These are phyloP conservation scores for Esox niger DNA, from an alignment of 2,113 vertebrate species.

Conservation along the genomic window DNA sequence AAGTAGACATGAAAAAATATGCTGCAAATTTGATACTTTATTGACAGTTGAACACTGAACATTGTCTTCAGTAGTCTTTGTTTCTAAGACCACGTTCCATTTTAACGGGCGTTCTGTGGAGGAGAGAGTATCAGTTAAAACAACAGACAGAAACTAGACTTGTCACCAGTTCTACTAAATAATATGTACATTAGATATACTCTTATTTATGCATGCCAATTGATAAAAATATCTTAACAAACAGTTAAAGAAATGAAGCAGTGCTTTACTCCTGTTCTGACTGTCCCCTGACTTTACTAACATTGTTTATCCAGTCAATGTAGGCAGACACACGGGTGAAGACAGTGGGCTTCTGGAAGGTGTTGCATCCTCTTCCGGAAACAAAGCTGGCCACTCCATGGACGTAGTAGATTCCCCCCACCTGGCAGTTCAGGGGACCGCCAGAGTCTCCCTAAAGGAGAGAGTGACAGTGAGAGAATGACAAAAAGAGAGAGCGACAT, in stretches of 20 bases:
- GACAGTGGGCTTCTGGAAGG: slow-evolving; percentile 80
- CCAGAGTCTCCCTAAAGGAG: slow-evolving; percentile 83
- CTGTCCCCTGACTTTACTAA: slow-evolving; percentile 61
- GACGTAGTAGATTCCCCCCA: slow-evolving; percentile 76
- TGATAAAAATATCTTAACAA: too few relatives aligned
- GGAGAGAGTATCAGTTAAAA: slow-evolving; percentile 27
- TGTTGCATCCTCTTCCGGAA: slow-evolving; percentile 79
- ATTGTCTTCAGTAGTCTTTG: background rate
- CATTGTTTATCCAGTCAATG: slow-evolving; percentile 80
- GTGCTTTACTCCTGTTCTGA: too few relatives aligned
- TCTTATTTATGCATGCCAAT: too few relatives aligned
- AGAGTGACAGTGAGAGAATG: too few relatives aligned
- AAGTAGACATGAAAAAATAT: too few relatives aligned
- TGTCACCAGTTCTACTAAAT: too few relatives aligned
- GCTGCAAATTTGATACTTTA: too few relatives aligned
- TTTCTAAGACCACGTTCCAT: slow-evolving; percentile 14
- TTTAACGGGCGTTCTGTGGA: slow-evolving; percentile 64
- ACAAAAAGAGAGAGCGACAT: background rate
- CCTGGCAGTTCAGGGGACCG: slow-evolving; percentile 83
- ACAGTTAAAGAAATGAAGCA: too few relatives aligned
- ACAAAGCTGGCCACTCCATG: slow-evolving; percentile 89
- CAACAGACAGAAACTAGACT: background rate
- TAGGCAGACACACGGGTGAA: slow-evolving; percentile 88
- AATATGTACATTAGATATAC: too few relatives aligned
- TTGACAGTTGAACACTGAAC: too few relatives aligned